Evolutionary conservation across 2,888 invertebrate genomes (phyloP), one percentile per base, ranked within the genome.

Genomic region (Nebria salina): DNA sequence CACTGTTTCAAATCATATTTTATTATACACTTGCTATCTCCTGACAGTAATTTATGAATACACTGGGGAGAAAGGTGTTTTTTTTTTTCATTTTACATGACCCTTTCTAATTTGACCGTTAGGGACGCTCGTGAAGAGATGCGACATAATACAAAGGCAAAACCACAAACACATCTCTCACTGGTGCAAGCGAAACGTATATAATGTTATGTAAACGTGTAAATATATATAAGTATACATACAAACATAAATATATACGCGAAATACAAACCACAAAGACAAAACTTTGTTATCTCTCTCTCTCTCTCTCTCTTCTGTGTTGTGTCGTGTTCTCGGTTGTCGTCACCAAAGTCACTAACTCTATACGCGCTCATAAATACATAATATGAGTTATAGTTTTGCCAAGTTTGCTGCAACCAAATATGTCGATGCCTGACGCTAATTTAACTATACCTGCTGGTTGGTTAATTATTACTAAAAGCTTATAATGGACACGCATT

Each of bases 341-440:
- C 26, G 64, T 34, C 77, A 54, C 77, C 54, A 25, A 64, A n/a
- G 77, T 72, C 43, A 41, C 54, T 70, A 77, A 54, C 64, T 15
- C 76, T 66, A 66, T 66, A 20, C 20, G 68, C 77, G 34, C 77
- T 72, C 73, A 73, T 78, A 78, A 78, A 78, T 78, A 78, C 65
- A 78, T 78, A 78, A 78, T 78, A 78, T 65, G 78, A 78, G 78
- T 73, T 78, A 78, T 73, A 78, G 78, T 78, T 78, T 78, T 72
- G 73, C 77, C 25, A 78, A 78, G 72, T 78, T 78, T 65, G 76
- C 70, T 76, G 70, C 70, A 70, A 76, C 54, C 70, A 75, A 65
- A 75, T 75, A 75, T 13, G 76, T 13, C 42, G 70, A 26, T 54
- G 70, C 43, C 70, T 26, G 76, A 54, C 7, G 7, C 54, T 54